Percentiles rank a stretch among this genome's conserved stretches.
Conservation (phyloP, 2,888 invertebrate genomes). For the Amphimallon solstitiale region DNA sequence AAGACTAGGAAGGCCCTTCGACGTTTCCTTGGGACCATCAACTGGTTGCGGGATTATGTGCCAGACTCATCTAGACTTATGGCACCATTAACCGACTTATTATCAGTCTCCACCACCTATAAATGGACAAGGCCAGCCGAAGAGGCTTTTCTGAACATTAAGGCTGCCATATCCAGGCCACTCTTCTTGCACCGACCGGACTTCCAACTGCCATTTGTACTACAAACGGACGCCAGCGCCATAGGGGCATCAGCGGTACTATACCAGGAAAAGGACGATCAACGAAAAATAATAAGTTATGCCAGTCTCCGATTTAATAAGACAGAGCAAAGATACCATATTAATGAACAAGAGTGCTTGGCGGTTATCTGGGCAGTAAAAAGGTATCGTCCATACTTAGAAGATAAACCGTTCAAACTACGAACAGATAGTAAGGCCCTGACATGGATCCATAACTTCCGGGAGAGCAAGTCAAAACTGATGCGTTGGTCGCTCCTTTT, state of each 20-base stretch:
- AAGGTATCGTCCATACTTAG: too few species aligned
- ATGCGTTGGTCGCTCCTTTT: conserved; percentile 43
- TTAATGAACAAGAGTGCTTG: conserved; percentile 49
- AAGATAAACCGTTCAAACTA: conserved; percentile 44
- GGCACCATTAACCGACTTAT: conserved; percentile 46
- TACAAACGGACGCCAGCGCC: too few species aligned
- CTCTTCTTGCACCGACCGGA: too few species aligned
- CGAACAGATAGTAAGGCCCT: conserved; percentile 46
- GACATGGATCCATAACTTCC: conserved; percentile 41
- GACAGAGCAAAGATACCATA: conserved; percentile 43
- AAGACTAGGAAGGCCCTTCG: conserved; percentile 20
- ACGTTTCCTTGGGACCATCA: conserved; percentile 42
- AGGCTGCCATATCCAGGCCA: too few species aligned
- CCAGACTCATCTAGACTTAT: conserved; percentile 42
- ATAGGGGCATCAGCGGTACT: conserved; percentile 48
- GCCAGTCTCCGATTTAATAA: conserved; percentile 41
- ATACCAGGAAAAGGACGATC: conserved; percentile 41
- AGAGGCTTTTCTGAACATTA: too few species aligned
- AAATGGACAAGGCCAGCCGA: too few species aligned
- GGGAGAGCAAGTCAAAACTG: conserved; percentile 38
- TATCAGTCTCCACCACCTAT: too few species aligned
- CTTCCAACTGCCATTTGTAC: too few species aligned
- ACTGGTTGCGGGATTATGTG: conserved; percentile 49
- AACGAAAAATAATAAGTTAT: conserved; percentile 40
- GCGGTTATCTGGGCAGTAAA: conserved; percentile 48